A percentile compares a stretch with the other conserved stretches of the same genome.
These are phyloP conservation scores for Drymonia ruficornis DNA, from an alignment of 2,888 invertebrate species.

Conservation along the genomic window DNA sequence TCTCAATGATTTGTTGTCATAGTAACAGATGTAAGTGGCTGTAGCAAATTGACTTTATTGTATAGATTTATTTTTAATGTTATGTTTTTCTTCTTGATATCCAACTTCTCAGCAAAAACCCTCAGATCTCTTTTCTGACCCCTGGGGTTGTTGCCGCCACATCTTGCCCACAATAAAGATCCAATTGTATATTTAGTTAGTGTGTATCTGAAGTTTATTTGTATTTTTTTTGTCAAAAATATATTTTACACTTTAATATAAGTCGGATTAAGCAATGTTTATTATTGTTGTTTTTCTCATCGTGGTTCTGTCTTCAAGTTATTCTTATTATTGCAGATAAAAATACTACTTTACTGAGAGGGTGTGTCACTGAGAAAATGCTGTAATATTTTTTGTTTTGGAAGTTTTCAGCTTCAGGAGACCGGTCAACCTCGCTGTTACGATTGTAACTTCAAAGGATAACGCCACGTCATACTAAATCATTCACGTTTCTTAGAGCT, in stretches of 20 bases:
- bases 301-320: not conserved
- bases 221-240: not conserved
- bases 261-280: not conserved
- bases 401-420: not conserved
- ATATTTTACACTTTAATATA: not conserved
- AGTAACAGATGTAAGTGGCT: not conserved
- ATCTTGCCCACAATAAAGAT: too few species aligned
- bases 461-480: not conserved
- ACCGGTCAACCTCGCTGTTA: not conserved
- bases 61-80: not conserved
- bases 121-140: too few species aligned
- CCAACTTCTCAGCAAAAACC: too few species aligned
- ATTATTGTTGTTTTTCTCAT: not conserved
- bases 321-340: not conserved
- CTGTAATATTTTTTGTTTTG: not conserved
- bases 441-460: not conserved
- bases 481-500: not conserved
- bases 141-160: too few species aligned
- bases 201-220: too few species aligned
- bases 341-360: not conserved
- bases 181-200: too few species aligned
- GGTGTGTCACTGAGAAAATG: not conserved
- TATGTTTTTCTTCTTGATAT: not conserved
- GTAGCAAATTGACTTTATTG: not conserved
- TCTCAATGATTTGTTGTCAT: conserved; percentile 14